phyloP scores from a whole-genome alignment of 2,113 vertebrate species.

The Tachycineta bicolor region DNA sequence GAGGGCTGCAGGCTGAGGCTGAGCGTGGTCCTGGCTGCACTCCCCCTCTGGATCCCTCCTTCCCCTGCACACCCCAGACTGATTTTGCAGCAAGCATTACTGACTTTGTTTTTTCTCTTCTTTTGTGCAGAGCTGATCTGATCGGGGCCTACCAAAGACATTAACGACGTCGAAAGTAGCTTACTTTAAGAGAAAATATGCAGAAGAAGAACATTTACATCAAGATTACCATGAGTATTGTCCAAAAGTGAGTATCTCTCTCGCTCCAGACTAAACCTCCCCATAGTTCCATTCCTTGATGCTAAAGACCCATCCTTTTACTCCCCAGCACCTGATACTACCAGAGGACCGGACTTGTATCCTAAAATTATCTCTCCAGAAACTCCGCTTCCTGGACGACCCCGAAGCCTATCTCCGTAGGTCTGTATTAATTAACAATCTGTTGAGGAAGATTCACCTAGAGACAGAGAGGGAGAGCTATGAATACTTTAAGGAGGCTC shows the following conservation, averaged over 20 bases:
- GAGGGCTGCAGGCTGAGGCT: background rate
- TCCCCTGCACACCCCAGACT: background rate
- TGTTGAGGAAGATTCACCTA: conserved; percentile 96
- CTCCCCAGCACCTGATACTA: conserved; percentile 90
- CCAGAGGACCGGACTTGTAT: conserved; percentile 96
- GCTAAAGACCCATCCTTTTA: background rate
- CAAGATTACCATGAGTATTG: conserved; percentile 91
- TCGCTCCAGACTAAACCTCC: background rate
- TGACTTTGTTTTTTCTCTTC: background rate
- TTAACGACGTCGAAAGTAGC: conserved; percentile 99
- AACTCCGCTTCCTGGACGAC: conserved; percentile 95
- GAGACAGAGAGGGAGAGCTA: conserved; percentile 87
- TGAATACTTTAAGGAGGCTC: conserved; percentile 81
- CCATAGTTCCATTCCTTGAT: background rate
- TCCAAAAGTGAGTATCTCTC: conserved; percentile 86
- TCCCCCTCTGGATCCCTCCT: background rate
- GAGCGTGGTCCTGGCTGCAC: background rate
- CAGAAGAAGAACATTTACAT: conserved; percentile 98
- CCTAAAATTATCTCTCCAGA: conserved; percentile 94
- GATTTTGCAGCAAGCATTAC: background rate
- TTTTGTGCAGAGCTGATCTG: conserved; percentile 72
- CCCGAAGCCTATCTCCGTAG: conserved; percentile 93
- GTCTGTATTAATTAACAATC: conserved; percentile 98
- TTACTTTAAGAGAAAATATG: conserved; percentile 99
- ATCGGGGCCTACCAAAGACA: conserved; percentile 70